Evolutionary conservation across 2,113 vertebrate genomes (phyloP), one percentile per base, ranked within the genome.

Genomic region (Scomber japonicus): DNA sequence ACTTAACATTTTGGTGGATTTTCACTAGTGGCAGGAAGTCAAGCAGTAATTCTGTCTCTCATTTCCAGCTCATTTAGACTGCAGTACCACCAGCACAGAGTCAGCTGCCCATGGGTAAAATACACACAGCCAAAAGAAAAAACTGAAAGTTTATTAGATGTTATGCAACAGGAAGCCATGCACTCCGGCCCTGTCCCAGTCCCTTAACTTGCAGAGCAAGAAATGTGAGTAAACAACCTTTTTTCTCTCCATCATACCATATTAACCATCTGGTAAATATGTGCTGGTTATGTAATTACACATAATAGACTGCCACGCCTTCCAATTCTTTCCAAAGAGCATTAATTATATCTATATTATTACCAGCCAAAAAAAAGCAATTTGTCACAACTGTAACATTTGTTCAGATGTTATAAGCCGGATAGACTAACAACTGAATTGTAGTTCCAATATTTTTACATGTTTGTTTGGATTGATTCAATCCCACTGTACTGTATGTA

Each of bases 201-300:
- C 11, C 11, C 16, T 21, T 11, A 24, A 81, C 57, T 27, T 49
- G 8, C 8, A 64, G 35, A 71, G 65, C 12, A 49, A 54, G 13
- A 69, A 17, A 56, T 56, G 5, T 8, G 11, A 88, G 49, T 62
- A 71, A 76, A 70, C 69, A 31, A 44, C 9, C 35, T 40, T 16
- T 73, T 75, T 82, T 30, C 51, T 53, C 56, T 64, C 13, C 31
- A 55, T 19, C 44, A 12, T 17, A 21, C 35, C 9, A 8, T 40
- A 40, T 54, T 46, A 53, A 35, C 57, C 75, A 80, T 66, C 55
- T 67, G 73, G 21, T 76, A 56, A 53, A 65, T 71, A 1, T 56
- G 5, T 66, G 21, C 57, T 56, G 4, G 27, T 78, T 72, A 62
- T 48, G 11, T 67, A 74, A 84, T 57, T 55, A 74, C 61, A 57